Conservation (phyloP, 2,113 vertebrate genomes). For the Sciurus niger region DNA sequence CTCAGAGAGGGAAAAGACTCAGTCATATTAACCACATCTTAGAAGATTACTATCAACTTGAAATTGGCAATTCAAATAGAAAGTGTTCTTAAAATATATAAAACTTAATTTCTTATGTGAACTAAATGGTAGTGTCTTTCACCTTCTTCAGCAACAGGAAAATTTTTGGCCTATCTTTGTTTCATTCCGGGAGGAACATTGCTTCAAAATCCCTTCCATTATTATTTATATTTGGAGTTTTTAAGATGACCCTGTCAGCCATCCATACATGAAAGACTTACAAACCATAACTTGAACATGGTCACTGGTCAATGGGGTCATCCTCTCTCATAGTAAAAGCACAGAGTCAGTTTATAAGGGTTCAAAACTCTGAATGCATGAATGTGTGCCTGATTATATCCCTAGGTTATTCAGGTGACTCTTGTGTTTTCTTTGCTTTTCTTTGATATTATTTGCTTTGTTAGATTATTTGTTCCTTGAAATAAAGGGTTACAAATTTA, state of each 20-base stretch:
- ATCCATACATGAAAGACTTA: background rate
- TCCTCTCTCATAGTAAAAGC: background rate
- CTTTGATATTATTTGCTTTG: background rate
- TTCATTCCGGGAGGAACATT: background rate
- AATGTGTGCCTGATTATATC: background rate
- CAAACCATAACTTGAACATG: background rate
- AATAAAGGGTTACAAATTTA: background rate
- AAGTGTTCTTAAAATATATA: background rate
- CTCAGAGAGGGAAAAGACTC: background rate
- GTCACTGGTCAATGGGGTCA: accelerated
- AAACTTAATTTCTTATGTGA: slow-evolving; percentile 1
- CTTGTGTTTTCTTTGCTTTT: slow-evolving; percentile 53
- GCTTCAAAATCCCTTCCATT: background rate
- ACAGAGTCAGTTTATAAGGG: background rate
- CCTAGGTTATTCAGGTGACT: background rate
- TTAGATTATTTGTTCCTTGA: slow-evolving; percentile 23
- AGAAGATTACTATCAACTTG: background rate
- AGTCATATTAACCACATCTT: background rate
- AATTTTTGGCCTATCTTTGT: background rate
- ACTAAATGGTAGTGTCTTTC: background rate
- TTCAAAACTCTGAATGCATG: background rate
- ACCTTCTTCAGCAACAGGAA: background rate
- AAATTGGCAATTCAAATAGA: background rate
- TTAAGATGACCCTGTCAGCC: background rate
- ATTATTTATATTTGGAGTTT: background rate